Base-by-base conservation (phyloP, 2,113 vertebrate genomes). In the Rhombomys opimus region DNA sequence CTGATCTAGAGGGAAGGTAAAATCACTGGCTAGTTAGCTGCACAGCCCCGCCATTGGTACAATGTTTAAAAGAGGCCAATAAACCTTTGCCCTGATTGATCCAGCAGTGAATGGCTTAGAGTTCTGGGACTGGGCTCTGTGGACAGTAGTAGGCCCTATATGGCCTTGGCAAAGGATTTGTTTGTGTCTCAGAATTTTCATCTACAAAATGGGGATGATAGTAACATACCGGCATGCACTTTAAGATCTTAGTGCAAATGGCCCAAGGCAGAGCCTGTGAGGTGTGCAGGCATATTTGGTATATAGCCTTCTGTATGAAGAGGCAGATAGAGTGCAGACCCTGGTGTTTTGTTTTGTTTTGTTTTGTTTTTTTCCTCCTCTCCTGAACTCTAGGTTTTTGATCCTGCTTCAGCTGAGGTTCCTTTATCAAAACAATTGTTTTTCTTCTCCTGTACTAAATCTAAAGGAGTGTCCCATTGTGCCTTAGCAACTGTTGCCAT, bases 1-100 rank as follows among this genome's bases (percentile, higher is more conserved):
- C 23, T 7, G 15, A 61, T 52, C 63, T 82, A 22, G 82, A 46
- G 52, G 76, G 30, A 52, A 61, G 32, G 35, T 38, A 61, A 86
- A 92, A 65, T n/a, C 89, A 75, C 63, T 89, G 93, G 89, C n/a
- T 73, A 92, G 75, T 96, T 82, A 68, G 30, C 63, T 1, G n/a
- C 68, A 57, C 32, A 75, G 78, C 15, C 70, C 38, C 57, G 3
- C 94, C 38, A 32, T 92, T 46, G 57, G n/a, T 61, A 35, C 61
- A 13, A 18, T 82, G 38, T 96, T 95, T 93, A 85, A 59, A 73
- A 54, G 65, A 82, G 80, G 91, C 84, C 91, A 95, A 73, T 41
- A 22, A 73, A 38, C 52, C 68, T 93, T 96, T 87, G 15, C 63
- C 46, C 30, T 96, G 18, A 86, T 86, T 84, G n/a, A 87, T 94